phyloP scores from a whole-genome alignment of 2,888 invertebrate species.

The Linyphia triangularis region DNA sequence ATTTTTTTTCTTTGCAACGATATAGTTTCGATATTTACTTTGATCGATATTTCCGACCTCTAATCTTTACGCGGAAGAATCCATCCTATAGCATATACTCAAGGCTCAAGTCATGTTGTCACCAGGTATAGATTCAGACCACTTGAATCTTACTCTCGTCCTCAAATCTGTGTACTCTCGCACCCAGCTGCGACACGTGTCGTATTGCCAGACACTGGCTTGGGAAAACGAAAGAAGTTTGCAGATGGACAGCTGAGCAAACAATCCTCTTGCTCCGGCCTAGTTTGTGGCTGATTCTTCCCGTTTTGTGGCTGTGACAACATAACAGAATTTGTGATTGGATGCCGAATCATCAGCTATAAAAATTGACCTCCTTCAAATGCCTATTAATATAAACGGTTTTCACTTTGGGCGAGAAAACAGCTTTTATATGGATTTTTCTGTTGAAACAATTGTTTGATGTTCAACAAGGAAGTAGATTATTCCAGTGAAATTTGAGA shows the following conservation, averaged over 20 bases:
- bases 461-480: background rate
- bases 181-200: background rate
- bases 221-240: background rate
- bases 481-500: too few species aligned
- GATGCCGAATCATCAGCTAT: background rate
- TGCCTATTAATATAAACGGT: background rate
- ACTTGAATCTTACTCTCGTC: too few species aligned
- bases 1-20: too few species aligned
- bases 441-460: background rate
- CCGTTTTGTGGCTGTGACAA: conserved; percentile 3
- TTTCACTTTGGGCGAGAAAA: background rate
- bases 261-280: background rate
- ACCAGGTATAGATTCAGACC: too few species aligned
- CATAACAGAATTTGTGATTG: background rate
- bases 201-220: background rate
- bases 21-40: too few species aligned
- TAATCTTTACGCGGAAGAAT: too few species aligned
- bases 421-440: background rate
- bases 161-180: background rate
- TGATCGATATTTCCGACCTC: too few species aligned
- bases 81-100: too few species aligned
- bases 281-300: background rate
- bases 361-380: background rate
- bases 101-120: too few species aligned
- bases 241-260: background rate